Base-by-base conservation (phyloP, 2,113 vertebrate genomes). In the Hypomesus transpacificus region DNA sequence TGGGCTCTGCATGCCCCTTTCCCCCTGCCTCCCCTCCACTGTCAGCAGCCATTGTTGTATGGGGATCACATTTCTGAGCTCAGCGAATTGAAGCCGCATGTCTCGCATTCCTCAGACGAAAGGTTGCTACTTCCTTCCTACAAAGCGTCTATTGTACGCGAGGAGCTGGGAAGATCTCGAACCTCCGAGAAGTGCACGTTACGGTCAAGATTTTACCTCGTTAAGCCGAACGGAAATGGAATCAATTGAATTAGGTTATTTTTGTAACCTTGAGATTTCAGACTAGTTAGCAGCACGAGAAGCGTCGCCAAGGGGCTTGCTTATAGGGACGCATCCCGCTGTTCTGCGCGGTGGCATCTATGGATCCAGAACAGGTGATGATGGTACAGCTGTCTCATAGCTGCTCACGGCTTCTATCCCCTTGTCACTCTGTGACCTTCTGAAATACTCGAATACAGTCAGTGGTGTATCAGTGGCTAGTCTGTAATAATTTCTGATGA, bases 71-170 rank as follows among this genome's bases (percentile, higher is more conserved):
- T 89, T 90, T 90, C 86, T 79, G 78, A 63, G 80, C 84, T 85
- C 74, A 66, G 81, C 54, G 80, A 88, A 89, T 89, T 84, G 77
- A 85, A 90, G 85, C 82, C 24, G 81, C 91, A 86, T 92, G 86
- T 87, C 84, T 87, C 69, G 77, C 88, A 92, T 93, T 92, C 90
- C 89, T 87, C 75, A 68, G 80, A 83, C 77, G 85, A 81, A 90
- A 87, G 89, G 89, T 89, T 91, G 76, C 69, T 78, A 78, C 86
- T 83, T 87, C 75, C 71, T 86, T 60, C 77, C 66, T 26, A 92
- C 89, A 92, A 92, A 90, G 90, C 78, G 61, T 63, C 71, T 83
- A 84, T 91, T 92, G 89, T 91, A 69, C 74, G 72, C 58, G 16
- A 28, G 68, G 63, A 63, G 65, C 81, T 68, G 53, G 26, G 50